Base-by-base conservation (phyloP, 2,113 vertebrate species). In the Periophthalmus modestus region DNA sequence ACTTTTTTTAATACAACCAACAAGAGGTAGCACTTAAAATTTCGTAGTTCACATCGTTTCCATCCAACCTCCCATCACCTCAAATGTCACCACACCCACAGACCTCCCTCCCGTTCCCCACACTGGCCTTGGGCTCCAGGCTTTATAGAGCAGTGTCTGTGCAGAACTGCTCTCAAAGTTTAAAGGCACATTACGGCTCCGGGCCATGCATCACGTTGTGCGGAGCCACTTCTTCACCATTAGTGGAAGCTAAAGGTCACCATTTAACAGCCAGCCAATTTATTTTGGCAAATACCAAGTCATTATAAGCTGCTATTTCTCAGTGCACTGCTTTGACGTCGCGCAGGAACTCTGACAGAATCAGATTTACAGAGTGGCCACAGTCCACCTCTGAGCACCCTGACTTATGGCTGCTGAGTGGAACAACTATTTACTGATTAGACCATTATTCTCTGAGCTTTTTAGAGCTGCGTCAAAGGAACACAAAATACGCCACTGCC, bases 241-340 rank as follows among this genome's bases (percentile, higher is more conserved):
- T 77, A 75, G 78, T 63, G 75, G 54, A 68, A 80, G 74, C 55
- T 82, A 81, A 86, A 80, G 81, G 77, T 89, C 83, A 75, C 4
- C 61, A 68, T 79, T 66, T 73, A 73, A 83, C 57, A 66, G 77
- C 78, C n/a, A 68, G 19, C 66, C 74, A 78, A 73, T 83, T 82
- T 80, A 69, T 74, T 85, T 83, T 80, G 19, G 5, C 68, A 83
- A 83, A 87, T 83, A 79, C 71, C 75, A 81, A 79, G 68, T 81
- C 66, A 74, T 81, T 81, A 81, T 74, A 77, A 73, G 57, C 19
- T 54, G 69, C 66, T 69, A 7, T 71, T 69, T 69, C 62, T 76
- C 7, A 24, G 34, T 2, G 21, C 50, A 70, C 54, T 65, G 52
- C 63, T 83, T 71, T 71, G 24, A 71, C 54, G 36, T 57, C 21